Evolutionary conservation across 1,140 invertebrate species (phyloP), one percentile per base, ranked within the genome.

Genomic region (Megalopta genalis): DNA sequence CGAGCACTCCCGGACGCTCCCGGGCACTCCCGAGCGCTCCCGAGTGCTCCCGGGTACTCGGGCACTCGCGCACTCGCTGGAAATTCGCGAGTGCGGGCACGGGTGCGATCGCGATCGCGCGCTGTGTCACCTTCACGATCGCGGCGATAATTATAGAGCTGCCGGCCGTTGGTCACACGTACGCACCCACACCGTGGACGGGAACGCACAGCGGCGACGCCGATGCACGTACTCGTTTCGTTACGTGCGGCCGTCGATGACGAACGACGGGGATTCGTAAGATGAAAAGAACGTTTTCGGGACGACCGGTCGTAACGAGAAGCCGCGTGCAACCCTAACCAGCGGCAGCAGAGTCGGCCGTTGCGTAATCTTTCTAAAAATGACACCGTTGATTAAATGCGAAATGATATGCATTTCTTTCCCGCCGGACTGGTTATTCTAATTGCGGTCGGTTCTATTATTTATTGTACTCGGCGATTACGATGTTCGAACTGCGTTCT

Each of bases 81-180:
- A 77, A 54, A 64, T 77, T 23, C 39, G 49, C 68, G 39, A 32
- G 32, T 21, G 7, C 18, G 2, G 7, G 8, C 21, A 42, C n/a
- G 6, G 3, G 14, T 25, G n/a, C 25, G 18, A 21, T 46, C 32
- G 46, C 65, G 21, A 32, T 25, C 59, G 32, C 21, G 18, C 21
- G 37, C 46, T 32, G 60, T 72, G 76, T 78, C 76, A 78, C 76
- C 69, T 78, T 78, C 46, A 23, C 69, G 42, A 65, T 42, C 23
- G 27, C 16, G 42, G 16, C 18, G 60, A 63, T 78, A 78, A 78
- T 78, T 65, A 72, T 57, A n/a, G 69, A 78, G 72, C 49, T 25
- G 18, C 32, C 46, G 49, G 14, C 14, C 46, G 32, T 64, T 63
- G 23, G 0, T 23, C 42, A 25, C 59, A 64, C n/a, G 18, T 7